Evolutionary conservation across 2,113 vertebrate genomes (phyloP).

Genomic region (Scatophagus argus): DNA sequence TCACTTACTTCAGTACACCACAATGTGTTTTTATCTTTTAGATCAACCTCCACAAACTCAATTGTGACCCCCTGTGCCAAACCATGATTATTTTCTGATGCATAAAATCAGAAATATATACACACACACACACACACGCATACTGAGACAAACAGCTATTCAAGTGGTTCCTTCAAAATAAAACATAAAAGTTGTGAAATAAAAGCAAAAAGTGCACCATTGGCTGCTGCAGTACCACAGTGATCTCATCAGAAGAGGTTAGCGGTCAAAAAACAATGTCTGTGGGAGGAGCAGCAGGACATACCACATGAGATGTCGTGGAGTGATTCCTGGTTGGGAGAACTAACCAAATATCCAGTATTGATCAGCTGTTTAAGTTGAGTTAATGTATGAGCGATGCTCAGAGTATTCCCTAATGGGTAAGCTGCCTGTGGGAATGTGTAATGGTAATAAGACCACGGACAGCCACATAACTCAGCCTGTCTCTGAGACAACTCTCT

Average conservation of each 20-base stretch:
- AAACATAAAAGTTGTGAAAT: constrained; percentile 26
- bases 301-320: constrained; percentile 54
- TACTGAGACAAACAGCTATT: constrained; percentile 51
- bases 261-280: constrained; percentile 17
- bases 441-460: constrained; percentile 75
- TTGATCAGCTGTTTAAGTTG: constrained; percentile 78
- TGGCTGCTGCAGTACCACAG: background rate
- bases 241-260: constrained; percentile 21
- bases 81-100: constrained; percentile 75
- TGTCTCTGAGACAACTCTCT: constrained; percentile 74
- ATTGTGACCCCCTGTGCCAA: constrained; percentile 75
- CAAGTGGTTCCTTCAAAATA: constrained; percentile 48
- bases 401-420: constrained; percentile 75
- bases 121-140: constrained; percentile 44
- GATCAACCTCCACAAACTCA: constrained; percentile 80
- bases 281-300: constrained; percentile 19
- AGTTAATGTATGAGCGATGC: constrained; percentile 80
- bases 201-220: background rate
- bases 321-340: constrained; percentile 54
- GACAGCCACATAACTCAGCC: constrained; percentile 80
- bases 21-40: constrained; percentile 84
- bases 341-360: constrained; percentile 71
- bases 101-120: constrained; percentile 72
- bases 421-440: constrained; percentile 74
- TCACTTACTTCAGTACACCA: constrained; percentile 85